phyloP scores from a whole-genome alignment of 92 coral and sea anemone genomes.

The Zoanthus solanderi region DNA sequence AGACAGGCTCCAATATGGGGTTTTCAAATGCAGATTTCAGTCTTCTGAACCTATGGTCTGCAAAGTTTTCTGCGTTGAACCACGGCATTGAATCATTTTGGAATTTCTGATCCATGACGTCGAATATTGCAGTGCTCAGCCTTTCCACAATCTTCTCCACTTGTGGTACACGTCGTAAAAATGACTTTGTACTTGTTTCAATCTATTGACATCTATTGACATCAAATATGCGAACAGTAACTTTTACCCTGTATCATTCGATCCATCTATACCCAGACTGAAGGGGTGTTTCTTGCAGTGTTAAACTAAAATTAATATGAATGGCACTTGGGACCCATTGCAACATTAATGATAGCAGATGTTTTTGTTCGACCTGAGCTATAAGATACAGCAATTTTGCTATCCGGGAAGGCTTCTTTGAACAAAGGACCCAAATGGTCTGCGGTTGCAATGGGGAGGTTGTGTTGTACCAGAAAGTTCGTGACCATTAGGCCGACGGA shows the following conservation, averaged over 20 bases:
- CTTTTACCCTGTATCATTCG: slow-evolving; percentile 61
- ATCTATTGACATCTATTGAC: slow-evolving; percentile 25
- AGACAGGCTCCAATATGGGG: slow-evolving; percentile 53
- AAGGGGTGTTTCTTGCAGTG: slow-evolving; percentile 69
- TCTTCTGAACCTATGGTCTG: slow-evolving; percentile 55
- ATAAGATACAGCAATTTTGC: slow-evolving; percentile 59
- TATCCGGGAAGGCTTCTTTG: slow-evolving; percentile 58
- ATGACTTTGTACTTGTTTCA: slow-evolving; percentile 62
- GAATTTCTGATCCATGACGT: slow-evolving; percentile 56
- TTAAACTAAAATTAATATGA: slow-evolving; percentile 26
- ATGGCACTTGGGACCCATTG: slow-evolving; percentile 55
- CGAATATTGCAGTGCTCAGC: slow-evolving; percentile 43
- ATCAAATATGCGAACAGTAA: slow-evolving; percentile 61
- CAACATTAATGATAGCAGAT: slow-evolving; percentile 53
- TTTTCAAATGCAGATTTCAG: slow-evolving; percentile 44
- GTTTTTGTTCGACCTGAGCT: slow-evolving; percentile 55
- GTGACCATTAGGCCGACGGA: slow-evolving; percentile 26
- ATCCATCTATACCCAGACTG: slow-evolving; percentile 70
- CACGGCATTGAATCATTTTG: slow-evolving; percentile 53
- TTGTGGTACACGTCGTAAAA: slow-evolving; percentile 72
- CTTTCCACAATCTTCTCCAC: slow-evolving; percentile 61
- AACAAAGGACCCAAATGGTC: slow-evolving; percentile 52
- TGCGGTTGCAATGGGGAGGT: slow-evolving; percentile 51
- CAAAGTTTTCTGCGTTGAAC: slow-evolving; percentile 48
- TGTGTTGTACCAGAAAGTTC: slow-evolving; percentile 60